phyloP scores from a whole-genome alignment of 2,113 vertebrate genomes.

The Scortum barcoo region DNA sequence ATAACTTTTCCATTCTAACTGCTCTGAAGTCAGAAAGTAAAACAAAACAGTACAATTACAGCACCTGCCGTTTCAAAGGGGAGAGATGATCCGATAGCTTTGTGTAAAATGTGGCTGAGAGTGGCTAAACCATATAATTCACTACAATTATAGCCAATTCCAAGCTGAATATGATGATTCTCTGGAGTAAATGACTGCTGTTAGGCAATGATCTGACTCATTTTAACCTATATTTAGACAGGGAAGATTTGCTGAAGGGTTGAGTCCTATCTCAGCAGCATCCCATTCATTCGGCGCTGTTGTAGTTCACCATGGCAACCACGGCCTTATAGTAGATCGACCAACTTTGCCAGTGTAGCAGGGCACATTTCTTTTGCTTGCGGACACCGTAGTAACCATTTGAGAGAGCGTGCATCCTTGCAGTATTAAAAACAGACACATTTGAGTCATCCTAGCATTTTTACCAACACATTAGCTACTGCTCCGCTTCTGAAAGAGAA shows the following conservation, averaged over 20 bases:
- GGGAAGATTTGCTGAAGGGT: not conserved
- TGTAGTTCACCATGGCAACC: not conserved
- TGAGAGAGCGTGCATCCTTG: not conserved
- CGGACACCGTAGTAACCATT: not conserved
- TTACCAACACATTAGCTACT: not conserved
- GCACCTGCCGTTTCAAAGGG: conserved; percentile 20
- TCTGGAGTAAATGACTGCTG: conserved; percentile 16
- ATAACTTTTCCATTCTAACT: not conserved
- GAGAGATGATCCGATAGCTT: not conserved
- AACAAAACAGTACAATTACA: conserved; percentile 21
- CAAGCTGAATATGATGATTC: conserved; percentile 12
- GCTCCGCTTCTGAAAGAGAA: not conserved
- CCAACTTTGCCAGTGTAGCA: not conserved
- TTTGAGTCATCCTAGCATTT: not conserved
- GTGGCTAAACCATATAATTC: conserved; percentile 31
- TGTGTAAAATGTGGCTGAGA: conserved; percentile 13
- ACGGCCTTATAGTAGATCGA: not conserved
- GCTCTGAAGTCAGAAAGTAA: not conserved
- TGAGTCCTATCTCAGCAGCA: not conserved
- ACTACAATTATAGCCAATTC: conserved; percentile 45
- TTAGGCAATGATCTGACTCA: conserved; percentile 19
- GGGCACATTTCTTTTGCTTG: conserved; percentile 12
- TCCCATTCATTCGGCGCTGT: not conserved
- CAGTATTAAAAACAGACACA: not conserved
- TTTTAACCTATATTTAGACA: conserved; percentile 26